These are phyloP conservation scores for Heterotis niloticus DNA, from an alignment of 2,113 vertebrate species.

Conservation along the genomic window DNA sequence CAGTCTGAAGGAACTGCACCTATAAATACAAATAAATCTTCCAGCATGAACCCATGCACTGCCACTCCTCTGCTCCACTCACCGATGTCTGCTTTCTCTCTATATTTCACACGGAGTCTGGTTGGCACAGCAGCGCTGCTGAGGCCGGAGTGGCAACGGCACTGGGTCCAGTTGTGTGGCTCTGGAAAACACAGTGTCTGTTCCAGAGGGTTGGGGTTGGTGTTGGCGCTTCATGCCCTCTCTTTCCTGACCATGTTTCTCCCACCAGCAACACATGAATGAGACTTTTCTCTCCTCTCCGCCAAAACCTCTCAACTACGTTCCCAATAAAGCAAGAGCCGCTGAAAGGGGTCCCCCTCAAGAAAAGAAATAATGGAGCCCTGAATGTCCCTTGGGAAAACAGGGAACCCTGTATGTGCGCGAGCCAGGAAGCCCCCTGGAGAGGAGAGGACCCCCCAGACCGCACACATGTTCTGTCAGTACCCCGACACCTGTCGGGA, in stretches of 20 bases:
- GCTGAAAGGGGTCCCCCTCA: constrained; percentile 13
- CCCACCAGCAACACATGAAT: constrained; percentile 5
- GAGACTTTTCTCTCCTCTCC: neutral
- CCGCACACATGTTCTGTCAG: neutral
- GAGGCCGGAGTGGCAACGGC: neutral
- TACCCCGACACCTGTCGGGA: neutral
- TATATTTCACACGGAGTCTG: too few relatives aligned
- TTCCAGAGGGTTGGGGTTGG: neutral
- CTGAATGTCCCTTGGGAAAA: neutral
- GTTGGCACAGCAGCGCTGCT: neutral
- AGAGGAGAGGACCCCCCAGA: neutral
- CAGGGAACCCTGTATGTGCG: neutral
- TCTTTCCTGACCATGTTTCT: neutral
- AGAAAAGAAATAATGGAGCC: neutral
- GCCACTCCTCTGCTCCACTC: too few relatives aligned
- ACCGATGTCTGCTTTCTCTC: too few relatives aligned
- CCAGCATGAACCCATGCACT: too few relatives aligned
- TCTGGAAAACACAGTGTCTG: neutral
- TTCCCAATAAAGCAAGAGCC: neutral
- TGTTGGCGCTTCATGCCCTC: neutral
- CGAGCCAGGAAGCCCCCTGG: neutral
- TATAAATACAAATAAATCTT: too few relatives aligned
- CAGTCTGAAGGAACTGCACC: too few relatives aligned
- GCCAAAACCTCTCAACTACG: neutral
- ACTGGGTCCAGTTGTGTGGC: neutral